Percentiles rank a stretch among this genome's conserved stretches.
Evolutionary conservation across 64 coral and sea anemone species (phyloP).

Genomic region (Trachythela sp.): DNA sequence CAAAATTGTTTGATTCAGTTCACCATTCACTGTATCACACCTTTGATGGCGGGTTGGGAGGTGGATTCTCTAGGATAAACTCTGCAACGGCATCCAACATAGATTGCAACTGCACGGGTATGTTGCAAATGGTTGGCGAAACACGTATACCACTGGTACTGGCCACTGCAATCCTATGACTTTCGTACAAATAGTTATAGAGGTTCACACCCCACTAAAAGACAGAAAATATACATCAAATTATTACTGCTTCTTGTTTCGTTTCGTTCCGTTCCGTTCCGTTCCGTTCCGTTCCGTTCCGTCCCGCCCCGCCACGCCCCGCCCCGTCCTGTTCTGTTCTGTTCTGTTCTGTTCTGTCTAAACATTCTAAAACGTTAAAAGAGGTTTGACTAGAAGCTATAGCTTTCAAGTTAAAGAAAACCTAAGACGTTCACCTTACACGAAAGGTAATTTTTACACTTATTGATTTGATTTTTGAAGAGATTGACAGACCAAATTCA

Average conservation of each 20-base stretch:
- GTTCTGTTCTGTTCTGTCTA: not conserved
- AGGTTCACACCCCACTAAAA: not conserved
- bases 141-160: not conserved
- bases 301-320: no score
- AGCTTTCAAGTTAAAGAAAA: no score
- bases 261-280: not conserved
- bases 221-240: not conserved
- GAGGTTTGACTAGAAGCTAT: no score
- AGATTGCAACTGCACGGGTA: not conserved
- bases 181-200: not conserved
- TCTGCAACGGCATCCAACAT: not conserved
- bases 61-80: not conserved
- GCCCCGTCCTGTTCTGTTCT: no score
- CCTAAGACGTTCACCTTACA: no score
- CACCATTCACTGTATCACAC: not conserved
- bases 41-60: not conserved
- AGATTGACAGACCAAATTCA: no score
- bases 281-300: not conserved
- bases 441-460: no score
- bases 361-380: not conserved
- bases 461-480: no score
- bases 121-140: not conserved
- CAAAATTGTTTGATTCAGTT: not conserved
- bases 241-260: not conserved
- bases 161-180: not conserved